Percentiles rank a stretch among this genome's conserved stretches.
Conservation (phyloP, 2,113 vertebrate species). For the Actenoides hombroni region DNA sequence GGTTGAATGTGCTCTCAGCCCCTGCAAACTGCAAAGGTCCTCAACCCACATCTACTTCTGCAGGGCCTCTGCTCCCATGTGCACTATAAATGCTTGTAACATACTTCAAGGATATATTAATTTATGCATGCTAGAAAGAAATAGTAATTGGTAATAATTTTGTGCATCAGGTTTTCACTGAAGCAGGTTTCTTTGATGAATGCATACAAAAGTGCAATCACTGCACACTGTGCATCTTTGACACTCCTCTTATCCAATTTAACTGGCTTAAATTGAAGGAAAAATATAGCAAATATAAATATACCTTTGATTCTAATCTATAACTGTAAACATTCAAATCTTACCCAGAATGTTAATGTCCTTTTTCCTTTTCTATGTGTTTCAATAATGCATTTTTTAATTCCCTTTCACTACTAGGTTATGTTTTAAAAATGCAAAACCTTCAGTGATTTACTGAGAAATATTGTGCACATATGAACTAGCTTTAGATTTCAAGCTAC, state of each 20-base stretch:
- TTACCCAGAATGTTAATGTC: neutral
- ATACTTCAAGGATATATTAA: neutral
- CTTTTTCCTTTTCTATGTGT: neutral
- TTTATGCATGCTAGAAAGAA: neutral
- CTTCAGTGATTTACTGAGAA: neutral
- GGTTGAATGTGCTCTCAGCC: rapidly evolving
- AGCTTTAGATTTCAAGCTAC: neutral
- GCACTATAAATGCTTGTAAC: neutral
- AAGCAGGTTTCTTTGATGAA: neutral
- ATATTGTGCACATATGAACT: neutral
- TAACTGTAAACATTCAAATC: neutral
- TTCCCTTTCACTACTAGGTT: neutral
- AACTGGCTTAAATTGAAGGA: neutral
- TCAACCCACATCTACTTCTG: rapidly evolving
- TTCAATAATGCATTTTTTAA: neutral
- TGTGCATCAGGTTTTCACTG: neutral
- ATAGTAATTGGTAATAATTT: neutral
- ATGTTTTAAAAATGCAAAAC: conserved; percentile 28
- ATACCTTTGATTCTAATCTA: neutral
- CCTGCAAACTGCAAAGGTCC: neutral
- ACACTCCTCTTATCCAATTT: neutral
- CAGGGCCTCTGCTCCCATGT: neutral
- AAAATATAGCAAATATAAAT: neutral
- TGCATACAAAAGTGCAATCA: neutral
- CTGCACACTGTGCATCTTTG: neutral